Percentiles rank a stretch among this genome's conserved stretches.
Evolutionary conservation across 1,140 invertebrate species (phyloP).

Genomic region (Anoplophora glabripennis): DNA sequence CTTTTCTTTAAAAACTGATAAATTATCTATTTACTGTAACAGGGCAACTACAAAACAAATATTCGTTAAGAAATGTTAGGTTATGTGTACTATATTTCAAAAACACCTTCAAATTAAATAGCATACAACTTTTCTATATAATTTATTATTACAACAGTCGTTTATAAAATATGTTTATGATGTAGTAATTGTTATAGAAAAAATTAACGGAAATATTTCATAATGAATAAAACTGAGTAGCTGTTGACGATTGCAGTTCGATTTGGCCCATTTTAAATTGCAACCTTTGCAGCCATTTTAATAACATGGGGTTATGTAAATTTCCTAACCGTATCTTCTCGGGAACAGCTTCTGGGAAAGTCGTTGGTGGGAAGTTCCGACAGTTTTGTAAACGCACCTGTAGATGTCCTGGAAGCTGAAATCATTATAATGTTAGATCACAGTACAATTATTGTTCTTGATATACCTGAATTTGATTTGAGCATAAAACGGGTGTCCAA

Average conservation of each 20-base stretch:
- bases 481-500: conserved; percentile 89
- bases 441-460: background rate
- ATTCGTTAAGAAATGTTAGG: too few relatives aligned
- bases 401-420: conserved; percentile 84
- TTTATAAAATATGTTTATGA: conserved; percentile 3
- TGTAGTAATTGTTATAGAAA: background rate
- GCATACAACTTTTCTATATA: conserved; percentile 16
- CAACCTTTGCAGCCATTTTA: conserved; percentile 87
- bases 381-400: conserved; percentile 87
- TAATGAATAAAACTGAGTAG: conserved; percentile 82
- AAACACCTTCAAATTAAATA: conserved; percentile 9
- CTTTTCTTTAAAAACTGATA: too few relatives aligned
- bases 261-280: conserved; percentile 99
- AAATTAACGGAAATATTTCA: conserved; percentile 46
- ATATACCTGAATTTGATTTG: conserved; percentile 78
- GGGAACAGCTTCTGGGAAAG: conserved; percentile 44
- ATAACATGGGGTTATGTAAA: conserved; percentile 55
- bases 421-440: conserved; percentile 26
- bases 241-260: conserved; percentile 92
- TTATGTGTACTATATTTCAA: too few relatives aligned
- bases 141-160: background rate
- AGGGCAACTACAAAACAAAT: too few relatives aligned
- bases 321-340: conserved; percentile 38
- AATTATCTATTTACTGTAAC: too few relatives aligned
- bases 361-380: conserved; percentile 68